A percentile compares a stretch with the other conserved stretches of the same genome.
Conservation (phyloP, 2,113 vertebrate genomes). For the Percopsis transmontana region DNA sequence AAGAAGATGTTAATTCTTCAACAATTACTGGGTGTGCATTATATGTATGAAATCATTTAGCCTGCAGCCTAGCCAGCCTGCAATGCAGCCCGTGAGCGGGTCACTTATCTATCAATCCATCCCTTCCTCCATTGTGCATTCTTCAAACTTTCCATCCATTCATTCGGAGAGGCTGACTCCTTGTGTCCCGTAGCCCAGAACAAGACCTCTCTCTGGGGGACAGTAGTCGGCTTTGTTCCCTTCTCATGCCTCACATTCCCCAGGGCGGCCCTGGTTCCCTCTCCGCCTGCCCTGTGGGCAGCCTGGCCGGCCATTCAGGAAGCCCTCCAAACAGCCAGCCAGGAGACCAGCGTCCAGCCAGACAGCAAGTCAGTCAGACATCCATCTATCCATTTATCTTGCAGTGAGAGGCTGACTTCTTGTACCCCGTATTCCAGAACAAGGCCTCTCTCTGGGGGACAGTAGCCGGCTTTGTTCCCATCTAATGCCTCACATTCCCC, state of each 20-base stretch:
- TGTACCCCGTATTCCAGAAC: conserved; percentile 63
- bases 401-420: conserved; percentile 63
- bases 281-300: conserved; percentile 30
- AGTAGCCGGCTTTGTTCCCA: conserved; percentile 77
- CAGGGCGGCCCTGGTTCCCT: conserved; percentile 63
- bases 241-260: conserved; percentile 77
- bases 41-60: background rate
- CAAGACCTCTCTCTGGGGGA: conserved; percentile 76
- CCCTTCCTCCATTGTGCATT: background rate
- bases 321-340: background rate
- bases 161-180: conserved; percentile 62
- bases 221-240: conserved; percentile 78
- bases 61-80: background rate
- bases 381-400: conserved; percentile 45
- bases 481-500: conserved; percentile 76
- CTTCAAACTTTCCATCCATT: conserved; percentile 40
- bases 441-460: conserved; percentile 77
- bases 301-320: background rate
- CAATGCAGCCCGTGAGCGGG: background rate
- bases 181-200: conserved; percentile 63
- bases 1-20: no score
- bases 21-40: no score
- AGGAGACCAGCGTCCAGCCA: conserved; percentile 9
- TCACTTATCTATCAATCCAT: conserved; percentile 32
- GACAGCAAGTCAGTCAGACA: conserved; percentile 19